Evolutionary conservation across 2,113 vertebrate species (phyloP), one percentile per base, ranked within the genome.

Genomic region (Lucifuga dentata): DNA sequence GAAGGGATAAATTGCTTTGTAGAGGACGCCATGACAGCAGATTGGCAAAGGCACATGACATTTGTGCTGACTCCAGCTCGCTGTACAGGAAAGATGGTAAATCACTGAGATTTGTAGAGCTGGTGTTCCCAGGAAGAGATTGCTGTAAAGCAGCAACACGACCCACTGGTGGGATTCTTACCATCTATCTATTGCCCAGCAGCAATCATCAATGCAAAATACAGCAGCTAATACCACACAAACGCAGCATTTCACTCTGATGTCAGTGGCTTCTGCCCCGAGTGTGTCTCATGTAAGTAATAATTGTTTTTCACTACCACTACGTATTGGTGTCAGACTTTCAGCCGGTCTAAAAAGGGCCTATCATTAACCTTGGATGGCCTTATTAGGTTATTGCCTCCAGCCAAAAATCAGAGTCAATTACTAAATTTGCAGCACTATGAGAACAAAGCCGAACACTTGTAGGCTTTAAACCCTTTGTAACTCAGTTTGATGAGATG

Each of bases 341-440:
- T 85, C 70, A 91, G 83, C 85, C 86, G 83, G 85, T 90, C 91
- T 92, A 93, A 92, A 92, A 92, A 92, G 89, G 89, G 87, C 87
- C 89, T 92, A 80, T 93, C 90, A 92, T 93, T 94, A 94, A 91
- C 93, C 89, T 92, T 90, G 88, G 86, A 81, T 84, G 86, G 88
- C 87, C 92, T 92, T 94, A 93, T 91, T 93, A 92, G 92, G 91
- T 93, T 92, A 92, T 45, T 76, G 93, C 93, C 92, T 87, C 82
- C 66, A 90, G 93, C 84, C 72, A 78, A 90, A 83, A 85, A 77
- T 84, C 85, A 55, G 78, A 94, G 86, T 92, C 92, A 93, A 92
- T 93, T 93, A 94, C 86, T 83, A 84, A 76, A 88, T 87, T 84
- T 80, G 86, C 81, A 78, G 84, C 81, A 86, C 82, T 81, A 63